phyloP scores from a whole-genome alignment of 2,888 invertebrate species.

The Dolichomitus sp. region DNA sequence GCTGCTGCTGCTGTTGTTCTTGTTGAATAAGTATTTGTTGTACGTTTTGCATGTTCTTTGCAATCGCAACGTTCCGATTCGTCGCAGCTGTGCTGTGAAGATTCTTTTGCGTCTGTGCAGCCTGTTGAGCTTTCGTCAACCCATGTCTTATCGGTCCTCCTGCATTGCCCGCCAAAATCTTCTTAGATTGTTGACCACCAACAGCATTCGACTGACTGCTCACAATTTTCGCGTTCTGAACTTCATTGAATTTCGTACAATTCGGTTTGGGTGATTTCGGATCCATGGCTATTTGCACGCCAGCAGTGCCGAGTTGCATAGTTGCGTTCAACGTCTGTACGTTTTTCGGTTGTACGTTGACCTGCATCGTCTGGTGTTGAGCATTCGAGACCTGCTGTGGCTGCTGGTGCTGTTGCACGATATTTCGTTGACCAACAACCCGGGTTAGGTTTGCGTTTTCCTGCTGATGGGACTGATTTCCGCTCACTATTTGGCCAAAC shows the following conservation, averaged over 20 bases:
- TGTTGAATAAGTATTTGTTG: conserved; percentile 76
- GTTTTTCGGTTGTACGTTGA: conserved; percentile 62
- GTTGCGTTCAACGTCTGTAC: conserved; percentile 63
- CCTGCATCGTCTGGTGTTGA: conserved; percentile 68
- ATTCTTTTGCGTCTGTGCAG: conserved; percentile 64
- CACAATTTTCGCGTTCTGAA: conserved; percentile 48
- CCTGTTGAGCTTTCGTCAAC: conserved; percentile 62
- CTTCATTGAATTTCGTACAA: conserved; percentile 66
- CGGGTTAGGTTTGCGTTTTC: conserved; percentile 66
- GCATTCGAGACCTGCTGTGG: conserved; percentile 65
- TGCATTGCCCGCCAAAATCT: conserved; percentile 20
- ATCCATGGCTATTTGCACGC: conserved; percentile 66
- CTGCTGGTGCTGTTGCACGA: conserved; percentile 40
- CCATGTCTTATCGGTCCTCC: conserved; percentile 68
- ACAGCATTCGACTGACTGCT: conserved; percentile 49
- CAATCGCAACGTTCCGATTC: conserved; percentile 77
- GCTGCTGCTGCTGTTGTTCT: conserved; percentile 68
- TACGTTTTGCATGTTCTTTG: conserved; percentile 77
- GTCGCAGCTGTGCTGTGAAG: conserved; percentile 68
- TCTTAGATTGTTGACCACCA: conserved; percentile 52
- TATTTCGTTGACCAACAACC: conserved; percentile 58
- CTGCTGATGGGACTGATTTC: conserved; percentile 50
- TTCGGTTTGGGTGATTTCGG: conserved; percentile 62
- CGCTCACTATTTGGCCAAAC: conserved; percentile 61
- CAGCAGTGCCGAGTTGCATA: conserved; percentile 66